Evolutionary conservation across 2,113 vertebrate species (phyloP).

Genomic region (Alethe diademata): DNA sequence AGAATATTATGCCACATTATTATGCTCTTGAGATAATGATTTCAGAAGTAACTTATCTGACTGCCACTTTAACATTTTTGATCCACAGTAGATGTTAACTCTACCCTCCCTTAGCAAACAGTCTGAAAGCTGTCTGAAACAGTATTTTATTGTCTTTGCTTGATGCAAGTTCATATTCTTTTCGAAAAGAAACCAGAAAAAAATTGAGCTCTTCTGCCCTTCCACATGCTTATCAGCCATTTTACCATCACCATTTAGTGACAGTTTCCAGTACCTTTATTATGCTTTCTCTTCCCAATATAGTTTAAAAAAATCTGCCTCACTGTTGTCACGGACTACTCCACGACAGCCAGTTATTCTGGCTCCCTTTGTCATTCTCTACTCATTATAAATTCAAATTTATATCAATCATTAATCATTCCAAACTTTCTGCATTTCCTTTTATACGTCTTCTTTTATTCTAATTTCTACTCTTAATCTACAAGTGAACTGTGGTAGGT

Average conservation of each 20-base stretch:
- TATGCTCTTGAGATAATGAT: not conserved
- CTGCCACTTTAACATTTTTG: not conserved
- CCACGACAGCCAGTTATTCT: not conserved
- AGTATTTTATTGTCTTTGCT: not conserved
- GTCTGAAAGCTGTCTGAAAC: not conserved
- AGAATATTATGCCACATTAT: not conserved
- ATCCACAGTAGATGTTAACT: not conserved
- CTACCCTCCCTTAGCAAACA: not conserved
- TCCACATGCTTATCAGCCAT: not conserved
- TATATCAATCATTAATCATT: not conserved
- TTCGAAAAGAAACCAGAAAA: not conserved
- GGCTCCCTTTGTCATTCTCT: not conserved
- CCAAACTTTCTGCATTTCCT: not conserved
- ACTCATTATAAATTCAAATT: not conserved
- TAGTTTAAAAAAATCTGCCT: not conserved
- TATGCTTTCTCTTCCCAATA: not conserved
- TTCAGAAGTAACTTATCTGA: not conserved
- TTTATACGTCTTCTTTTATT: not conserved
- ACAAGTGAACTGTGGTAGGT: not conserved
- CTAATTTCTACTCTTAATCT: not conserved
- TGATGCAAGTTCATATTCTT: not conserved
- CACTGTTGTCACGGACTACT: not conserved
- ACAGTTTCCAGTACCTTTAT: not conserved
- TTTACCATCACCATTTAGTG: not conserved
- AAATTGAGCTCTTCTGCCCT: not conserved